Evolutionary conservation across 2,888 invertebrate genomes (phyloP), one percentile per base, ranked within the genome.

Genomic region (Leptopilina syphax): DNA sequence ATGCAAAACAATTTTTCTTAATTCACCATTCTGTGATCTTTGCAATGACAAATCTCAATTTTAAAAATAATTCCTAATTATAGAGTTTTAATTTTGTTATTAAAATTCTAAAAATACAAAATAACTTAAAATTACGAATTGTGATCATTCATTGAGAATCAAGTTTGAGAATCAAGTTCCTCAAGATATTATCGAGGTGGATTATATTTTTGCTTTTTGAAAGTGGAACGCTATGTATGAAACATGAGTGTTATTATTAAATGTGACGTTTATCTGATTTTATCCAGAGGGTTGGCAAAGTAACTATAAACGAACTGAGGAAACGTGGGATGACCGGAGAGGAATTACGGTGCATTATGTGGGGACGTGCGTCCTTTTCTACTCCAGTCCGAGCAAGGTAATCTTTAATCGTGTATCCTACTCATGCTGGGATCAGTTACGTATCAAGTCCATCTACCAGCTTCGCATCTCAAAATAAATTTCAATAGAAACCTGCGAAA

Each of bases 331-430:
- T 97, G 93, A 96, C 96, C 6, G 97, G 97, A 0, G 97, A 98
- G 91, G 96, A 97, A 90, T 93, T 98, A 92, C 93, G 97, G 6
- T 94, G 96, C 68, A 93, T 97, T 65, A 98, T 98, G 97, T 98
- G 98, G 97, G 97, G 97, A 13, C 94, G 97, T 47, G 96, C 96
- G 54, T 97, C 97, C 0, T 96, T 97, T 85, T 96, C 96, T 9
- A 97, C 97, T 4, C 97, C 97, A 0, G 95, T 96, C 13, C 96
- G 96, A 92, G 93, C 94, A 87, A 94, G 94, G 94, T 94, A 92
- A 85, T 82, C 79, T 79, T 79, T 80, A 81, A 82, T 83, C 81
- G 78, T 76, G 80, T 80, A 83, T 82, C 80, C 82, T 81, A 82
- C 81, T 81, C 76, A 50, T 77, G 81, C 79, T 81, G 78, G 78